phyloP scores from a whole-genome alignment of 1,140 invertebrate genomes.

The Thaumatotibia leucotreta region DNA sequence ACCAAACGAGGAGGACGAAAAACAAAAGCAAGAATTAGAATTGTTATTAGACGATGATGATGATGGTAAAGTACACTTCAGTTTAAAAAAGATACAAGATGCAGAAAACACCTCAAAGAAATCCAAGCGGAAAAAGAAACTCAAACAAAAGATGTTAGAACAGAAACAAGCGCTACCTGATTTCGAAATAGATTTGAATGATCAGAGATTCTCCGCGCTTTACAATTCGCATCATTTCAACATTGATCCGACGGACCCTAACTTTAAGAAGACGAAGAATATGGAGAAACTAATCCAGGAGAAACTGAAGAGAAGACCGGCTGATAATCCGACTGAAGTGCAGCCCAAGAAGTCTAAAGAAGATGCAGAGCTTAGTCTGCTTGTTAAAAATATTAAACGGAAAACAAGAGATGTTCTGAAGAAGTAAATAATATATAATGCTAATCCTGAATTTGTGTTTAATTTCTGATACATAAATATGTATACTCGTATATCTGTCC shows the following conservation, averaged over 20 bases:
- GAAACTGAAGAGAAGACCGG: slow-evolving; percentile 85
- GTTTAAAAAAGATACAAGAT: slow-evolving; percentile 89
- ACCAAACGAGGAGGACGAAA: slow-evolving; percentile 73
- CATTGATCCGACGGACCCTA: slow-evolving; percentile 94
- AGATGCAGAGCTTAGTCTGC: slow-evolving; percentile 79
- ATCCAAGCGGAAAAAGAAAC: slow-evolving; percentile 83
- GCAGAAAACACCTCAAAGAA: slow-evolving; percentile 79
- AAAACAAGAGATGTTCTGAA: slow-evolving; percentile 74
- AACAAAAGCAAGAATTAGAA: slow-evolving; percentile 83
- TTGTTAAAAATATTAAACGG: slow-evolving; percentile 86
- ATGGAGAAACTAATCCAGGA: slow-evolving; percentile 90
- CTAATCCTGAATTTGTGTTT: background rate
- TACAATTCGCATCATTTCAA: slow-evolving; percentile 93
- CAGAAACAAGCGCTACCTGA: slow-evolving; percentile 72
- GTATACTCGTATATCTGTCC: too few relatives aligned
- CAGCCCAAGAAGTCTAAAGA: slow-evolving; percentile 75
- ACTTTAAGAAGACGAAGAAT: slow-evolving; percentile 93
- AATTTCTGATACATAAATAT: too few relatives aligned
- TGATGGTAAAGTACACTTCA: slow-evolving; percentile 86
- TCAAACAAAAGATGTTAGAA: slow-evolving; percentile 80
- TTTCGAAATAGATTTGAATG: slow-evolving; percentile 88
- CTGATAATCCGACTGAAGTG: slow-evolving; percentile 35
- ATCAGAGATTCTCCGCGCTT: slow-evolving; percentile 89
- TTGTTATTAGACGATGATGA: slow-evolving; percentile 85
- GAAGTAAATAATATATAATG: slow-evolving; percentile 27